Evolutionary conservation across 2,797 vertebrate species (phyloP), one percentile per base, ranked within the genome.

Genomic region (Melanogrammus aeglefinus): DNA sequence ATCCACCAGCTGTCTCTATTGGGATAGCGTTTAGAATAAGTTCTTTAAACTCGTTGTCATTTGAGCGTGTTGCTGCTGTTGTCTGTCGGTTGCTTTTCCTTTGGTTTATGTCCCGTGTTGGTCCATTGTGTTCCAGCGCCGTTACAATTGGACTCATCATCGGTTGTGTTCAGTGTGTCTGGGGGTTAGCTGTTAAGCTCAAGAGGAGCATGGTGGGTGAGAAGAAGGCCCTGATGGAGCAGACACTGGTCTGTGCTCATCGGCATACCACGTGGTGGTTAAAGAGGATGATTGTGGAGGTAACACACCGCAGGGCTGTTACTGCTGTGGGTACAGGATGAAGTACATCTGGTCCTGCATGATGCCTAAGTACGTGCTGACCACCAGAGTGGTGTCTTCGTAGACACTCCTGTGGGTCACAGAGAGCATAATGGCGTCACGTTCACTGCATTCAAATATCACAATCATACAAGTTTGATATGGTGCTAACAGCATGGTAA

Each of bases 301-400:
- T 57, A 29, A 33, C n/a, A 72, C 51, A 47, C 5, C 27, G 81
- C 79, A 74, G 9, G 72, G 72, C 72, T 9, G 85, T 90, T 88
- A 89, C 1, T 92, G 74, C 1, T 92, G 73, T 0, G 76, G 0
- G 82, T 91, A 90, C 1, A 94, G 12, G 6, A 87, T 31, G 82
- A 94, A 86, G 81, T 94, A 94, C 2, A 93, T 0, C 86, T 95
- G 95, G 80, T 95, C 95, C 0, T 94, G 82, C 0, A 87, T 0
- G 14, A 95, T 93, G 66, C 86, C 86, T 0, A 31, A 0, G 1
- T 95, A 95, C 71, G 94, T 95, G 80, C 29, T 73, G 39, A 91
- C 2, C 7, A 84, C 78, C 6, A 16, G 77, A 78, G 83, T 71
- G 0, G 92, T 92, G 0, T 95, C 94, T 0, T 36, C 12, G n/a